Percentiles rank a stretch among this genome's conserved stretches.
Conservation (phyloP, 2,113 vertebrate genomes). For the Alethe castanea region DNA sequence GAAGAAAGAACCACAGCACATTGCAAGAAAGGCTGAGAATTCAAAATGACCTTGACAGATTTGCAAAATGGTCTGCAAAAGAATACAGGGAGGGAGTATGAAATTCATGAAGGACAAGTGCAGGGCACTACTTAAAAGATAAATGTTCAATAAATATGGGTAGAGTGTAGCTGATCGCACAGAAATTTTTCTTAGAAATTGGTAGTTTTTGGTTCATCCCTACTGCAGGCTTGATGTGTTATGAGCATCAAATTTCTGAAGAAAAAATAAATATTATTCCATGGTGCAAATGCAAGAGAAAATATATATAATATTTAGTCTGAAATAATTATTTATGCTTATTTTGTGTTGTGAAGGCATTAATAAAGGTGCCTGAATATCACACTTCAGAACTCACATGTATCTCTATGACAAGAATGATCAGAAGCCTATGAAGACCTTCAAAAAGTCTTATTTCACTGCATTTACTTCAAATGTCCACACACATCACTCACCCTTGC, state of each 20-base stretch:
- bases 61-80: constrained; percentile 14
- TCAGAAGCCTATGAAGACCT: background rate
- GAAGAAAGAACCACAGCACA: background rate
- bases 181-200: background rate
- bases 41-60: background rate
- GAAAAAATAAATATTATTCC: background rate
- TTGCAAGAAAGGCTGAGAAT: background rate
- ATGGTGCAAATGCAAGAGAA: background rate
- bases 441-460: background rate
- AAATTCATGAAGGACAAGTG: background rate
- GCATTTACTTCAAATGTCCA: background rate
- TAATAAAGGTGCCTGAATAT: background rate
- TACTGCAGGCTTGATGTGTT: background rate
- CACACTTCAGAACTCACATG: background rate
- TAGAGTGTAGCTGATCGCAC: background rate
- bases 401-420: background rate
- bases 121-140: background rate
- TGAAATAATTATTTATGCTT: background rate
- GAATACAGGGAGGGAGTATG: background rate
- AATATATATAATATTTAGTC: background rate
- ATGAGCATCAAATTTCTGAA: background rate
- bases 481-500: background rate
- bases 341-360: background rate
- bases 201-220: background rate
- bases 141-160: background rate